Conservation (phyloP, 1,140 invertebrate species). For the Parasteatoda tepidariorum region DNA sequence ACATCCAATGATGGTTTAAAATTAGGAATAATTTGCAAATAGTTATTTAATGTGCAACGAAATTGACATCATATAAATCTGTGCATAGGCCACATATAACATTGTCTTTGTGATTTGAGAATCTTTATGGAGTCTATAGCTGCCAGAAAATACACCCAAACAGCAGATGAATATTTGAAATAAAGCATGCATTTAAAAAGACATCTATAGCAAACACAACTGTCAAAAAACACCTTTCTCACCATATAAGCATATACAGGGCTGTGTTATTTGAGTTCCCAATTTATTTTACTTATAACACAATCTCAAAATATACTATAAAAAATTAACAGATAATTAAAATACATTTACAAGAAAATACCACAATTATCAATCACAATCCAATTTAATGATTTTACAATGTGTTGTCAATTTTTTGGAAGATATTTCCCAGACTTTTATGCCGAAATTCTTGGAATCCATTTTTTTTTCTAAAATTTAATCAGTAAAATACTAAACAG, state of each 20-base stretch:
- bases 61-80: constrained; percentile 53
- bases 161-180: constrained; percentile 48
- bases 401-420: no score
- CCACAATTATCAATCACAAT: no score
- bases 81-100: constrained; percentile 60
- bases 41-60: constrained; percentile 43
- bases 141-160: constrained; percentile 58
- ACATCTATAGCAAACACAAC: constrained; percentile 19
- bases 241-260: constrained; percentile 31
- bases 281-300: no score
- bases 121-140: constrained; percentile 51
- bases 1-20: constrained; percentile 51
- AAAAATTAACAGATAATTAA: no score
- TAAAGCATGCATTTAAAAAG: constrained; percentile 54
- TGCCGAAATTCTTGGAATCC: no score
- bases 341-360: no score
- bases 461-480: no score
- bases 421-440: no score
- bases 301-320: no score
- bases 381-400: no score
- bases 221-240: constrained; percentile 18
- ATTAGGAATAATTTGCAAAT: constrained; percentile 53
- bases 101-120: constrained; percentile 54
- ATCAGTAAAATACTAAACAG: no score
- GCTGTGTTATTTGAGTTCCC: constrained; percentile 32